Base-by-base conservation (phyloP, 2,888 invertebrate species). In the Apocheima hispidaria region DNA sequence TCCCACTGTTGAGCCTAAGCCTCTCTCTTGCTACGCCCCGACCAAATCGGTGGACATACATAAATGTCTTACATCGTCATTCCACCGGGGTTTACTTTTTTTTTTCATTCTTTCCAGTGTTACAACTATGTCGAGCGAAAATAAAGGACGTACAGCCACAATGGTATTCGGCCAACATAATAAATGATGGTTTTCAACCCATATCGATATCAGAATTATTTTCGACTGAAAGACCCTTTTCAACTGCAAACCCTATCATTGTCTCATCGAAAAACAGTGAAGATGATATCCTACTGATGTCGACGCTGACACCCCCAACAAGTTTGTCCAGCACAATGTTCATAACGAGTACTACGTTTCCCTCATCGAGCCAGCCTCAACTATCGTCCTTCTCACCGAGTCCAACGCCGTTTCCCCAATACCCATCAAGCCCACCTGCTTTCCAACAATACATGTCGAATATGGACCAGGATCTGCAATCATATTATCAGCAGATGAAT, bases 141-240 rank as follows among this genome's bases (percentile, higher is more conserved):
- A 46, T 57, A 46, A 56, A 61, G 26, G 35, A 62, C 30, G 26
- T n/a, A 20, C 56, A 48, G 64, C 79, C 83, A 66, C 86, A 84
- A 72, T 92, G 92, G 92, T 90, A 86, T 75, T 83, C 90, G 40
- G 90, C 90, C 40, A 92, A 92, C 72, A 84, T 91, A 28, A 62
- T 62, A 71, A 90, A 81, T 69, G 87, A 91, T 60, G 84, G 80
- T 57, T 90, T 81, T 65, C 85, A 90, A 52, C 91, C 89, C 30
- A 88, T 87, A 71, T 81, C 91, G 10, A 78, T 92, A 44, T 81
- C 88, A 16, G 90, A 91, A 66, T 74, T 92, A 69, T 92, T 92
- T 72, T 77, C 90, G 12, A 86, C 87, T 9, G 84, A 82, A 55
- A 53, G 79, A 7, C 67, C 82, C 2, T 87, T 87, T 63, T 82